Conservation (phyloP, 2,113 vertebrate species). For the Orientallactaga bullata region DNA sequence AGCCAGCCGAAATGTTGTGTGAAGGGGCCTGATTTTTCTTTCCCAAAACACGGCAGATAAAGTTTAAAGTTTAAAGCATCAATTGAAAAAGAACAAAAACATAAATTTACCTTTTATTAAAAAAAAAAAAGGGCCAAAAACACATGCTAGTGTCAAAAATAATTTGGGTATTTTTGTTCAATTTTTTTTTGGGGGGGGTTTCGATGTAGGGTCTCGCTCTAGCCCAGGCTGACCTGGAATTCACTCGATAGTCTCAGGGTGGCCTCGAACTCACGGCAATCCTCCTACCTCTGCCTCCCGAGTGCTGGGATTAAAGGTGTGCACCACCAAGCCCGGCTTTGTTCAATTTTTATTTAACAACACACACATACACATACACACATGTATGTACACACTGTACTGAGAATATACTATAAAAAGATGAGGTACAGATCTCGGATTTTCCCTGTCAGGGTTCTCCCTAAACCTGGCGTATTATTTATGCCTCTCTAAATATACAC, state of each 20-base stretch:
- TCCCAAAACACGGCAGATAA: background rate
- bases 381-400: background rate
- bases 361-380: background rate
- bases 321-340: background rate
- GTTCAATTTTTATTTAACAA: constrained; percentile 16
- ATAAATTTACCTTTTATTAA: constrained; percentile 23
- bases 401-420: background rate
- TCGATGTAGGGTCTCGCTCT: too few species aligned
- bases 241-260: too few species aligned
- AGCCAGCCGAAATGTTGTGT: too few species aligned
- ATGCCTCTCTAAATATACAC: background rate
- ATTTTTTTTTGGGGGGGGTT: too few species aligned
- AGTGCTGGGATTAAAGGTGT: too few species aligned
- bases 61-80: constrained; percentile 29
- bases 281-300: too few species aligned
- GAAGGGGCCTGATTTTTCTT: background rate
- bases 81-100: constrained; percentile 17
- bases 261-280: too few species aligned
- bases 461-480: background rate
- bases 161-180: constrained; percentile 5
- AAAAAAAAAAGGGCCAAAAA: background rate
- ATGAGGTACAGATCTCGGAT: background rate
- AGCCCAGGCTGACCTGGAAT: too few species aligned
- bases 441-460: background rate
- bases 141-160: constrained; percentile 3